phyloP scores from a whole-genome alignment of 2,113 vertebrate genomes.

The Castor canadensis region DNA sequence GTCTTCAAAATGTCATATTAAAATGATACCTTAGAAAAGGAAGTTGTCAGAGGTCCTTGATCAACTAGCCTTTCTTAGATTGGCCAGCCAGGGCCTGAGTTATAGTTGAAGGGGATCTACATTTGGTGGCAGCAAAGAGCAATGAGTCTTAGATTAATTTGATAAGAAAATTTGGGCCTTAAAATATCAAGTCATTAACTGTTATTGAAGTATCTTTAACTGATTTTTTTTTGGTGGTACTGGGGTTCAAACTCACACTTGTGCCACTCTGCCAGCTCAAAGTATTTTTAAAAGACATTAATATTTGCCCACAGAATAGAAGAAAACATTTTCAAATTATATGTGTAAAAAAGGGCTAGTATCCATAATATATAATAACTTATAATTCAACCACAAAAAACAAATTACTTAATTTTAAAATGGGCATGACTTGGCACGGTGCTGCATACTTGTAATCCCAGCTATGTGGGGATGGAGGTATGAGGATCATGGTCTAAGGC shows the following conservation, averaged over 20 bases:
- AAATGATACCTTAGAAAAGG: not conserved
- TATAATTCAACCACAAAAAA: not conserved
- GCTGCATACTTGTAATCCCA: too few relatives aligned
- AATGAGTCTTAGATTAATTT: not conserved
- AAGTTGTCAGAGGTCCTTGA: not conserved
- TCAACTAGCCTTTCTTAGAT: not conserved
- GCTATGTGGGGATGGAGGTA: too few relatives aligned
- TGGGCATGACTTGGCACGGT: too few relatives aligned
- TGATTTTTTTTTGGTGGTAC: too few relatives aligned
- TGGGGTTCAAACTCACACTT: too few relatives aligned
- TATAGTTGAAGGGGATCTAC: not conserved
- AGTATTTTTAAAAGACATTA: not conserved
- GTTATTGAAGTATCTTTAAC: slow-evolving; percentile 11
- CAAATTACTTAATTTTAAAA: not conserved
- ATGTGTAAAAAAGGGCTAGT: not conserved
- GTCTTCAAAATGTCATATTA: not conserved
- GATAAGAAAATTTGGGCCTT: not conserved
- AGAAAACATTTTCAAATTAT: slow-evolving; percentile 17
- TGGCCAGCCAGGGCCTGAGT: not conserved
- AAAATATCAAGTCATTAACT: not conserved
- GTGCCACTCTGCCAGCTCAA: too few relatives aligned
- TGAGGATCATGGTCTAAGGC: too few relatives aligned
- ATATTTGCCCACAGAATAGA: not conserved
- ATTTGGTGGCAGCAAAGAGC: not conserved
- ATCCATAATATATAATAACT: not conserved